Evolutionary conservation across 1,140 invertebrate genomes (phyloP), one percentile per base, ranked within the genome.

Genomic region (Drosophila orosa): DNA sequence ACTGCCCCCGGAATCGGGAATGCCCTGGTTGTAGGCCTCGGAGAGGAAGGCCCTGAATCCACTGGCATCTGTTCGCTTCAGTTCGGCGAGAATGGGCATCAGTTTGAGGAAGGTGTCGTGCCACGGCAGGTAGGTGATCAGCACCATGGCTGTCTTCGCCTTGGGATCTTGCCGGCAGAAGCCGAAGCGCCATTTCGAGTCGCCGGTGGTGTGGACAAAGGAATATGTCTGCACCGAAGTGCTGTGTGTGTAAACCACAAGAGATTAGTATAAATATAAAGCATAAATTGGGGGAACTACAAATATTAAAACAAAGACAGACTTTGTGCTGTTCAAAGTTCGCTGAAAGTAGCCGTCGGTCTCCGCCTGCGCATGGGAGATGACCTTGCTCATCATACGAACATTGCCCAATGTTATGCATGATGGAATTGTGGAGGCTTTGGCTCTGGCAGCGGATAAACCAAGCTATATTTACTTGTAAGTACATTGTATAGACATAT

Each of bases 141-240:
- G 90, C 42, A 97, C 95, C 79, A 97, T 92, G 59, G 96, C 95
- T 40, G 95, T 95, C 90, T 96, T 94, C 15, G 95, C 94, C 87
- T 96, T 95, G 15, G 97, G 96, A 92, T 98, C 96, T 91, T 98
- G 97, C 44, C 98, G 95, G 92, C 97, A 98, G 92, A 98, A 99
- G 68, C 98, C 98, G 94, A 98, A 99, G 37, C 97, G 98, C 95
- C 97, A 99, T 94, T 98, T 98, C 27, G 97, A 98, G 91, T 98
- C 97, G 79, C 96, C 94, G 82, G 96, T 97, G 19, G 98, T 99
- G 74, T 99, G 93, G 31, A 98, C 98, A 94, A 99, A 99, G 13
- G 97, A 98, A 92, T 97, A 98, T 1, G 83, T 81, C 62, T 90
- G 84, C 50, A 92, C 89, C 17, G 85, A 85, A 19, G 76, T 77